Percentiles rank a stretch among this genome's conserved stretches.
Conservation (phyloP, 2,888 invertebrate genomes). For the Cosmia trapezina region DNA sequence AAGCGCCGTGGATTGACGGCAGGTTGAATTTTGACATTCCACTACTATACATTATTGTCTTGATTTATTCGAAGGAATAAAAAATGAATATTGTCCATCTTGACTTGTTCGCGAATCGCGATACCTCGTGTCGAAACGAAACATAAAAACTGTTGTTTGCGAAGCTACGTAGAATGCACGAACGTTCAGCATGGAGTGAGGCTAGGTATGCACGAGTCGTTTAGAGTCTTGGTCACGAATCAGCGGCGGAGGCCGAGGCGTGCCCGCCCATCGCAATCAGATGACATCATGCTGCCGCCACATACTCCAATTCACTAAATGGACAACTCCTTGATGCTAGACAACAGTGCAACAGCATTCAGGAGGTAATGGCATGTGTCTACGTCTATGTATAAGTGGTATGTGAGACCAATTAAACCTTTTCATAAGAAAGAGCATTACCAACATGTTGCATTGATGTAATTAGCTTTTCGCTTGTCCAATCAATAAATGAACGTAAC, state of each 20-base stretch:
- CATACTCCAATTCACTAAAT: conserved; percentile 70
- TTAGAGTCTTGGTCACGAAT: conserved; percentile 80
- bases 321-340: conserved; percentile 65
- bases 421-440: background rate
- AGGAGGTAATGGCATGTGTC: conserved; percentile 8
- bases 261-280: conserved; percentile 83
- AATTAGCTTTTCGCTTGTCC: background rate
- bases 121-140: conserved; percentile 47
- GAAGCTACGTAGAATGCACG: conserved; percentile 69
- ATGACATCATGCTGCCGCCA: conserved; percentile 82
- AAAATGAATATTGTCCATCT: background rate
- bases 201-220: conserved; percentile 78
- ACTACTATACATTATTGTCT: conserved; percentile 44
- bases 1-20: conserved; percentile 72
- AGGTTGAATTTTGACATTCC: conserved; percentile 68
- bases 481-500: conserved; percentile 14
- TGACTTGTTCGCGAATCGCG: conserved; percentile 38
- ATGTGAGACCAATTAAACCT: background rate
- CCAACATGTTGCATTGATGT: background rate
- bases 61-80: conserved; percentile 35
- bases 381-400: background rate
- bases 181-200: conserved; percentile 74
- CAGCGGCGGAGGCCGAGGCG: conserved; percentile 76
- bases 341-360: conserved; percentile 52
- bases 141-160: conserved; percentile 67